Evolutionary conservation across 2,888 invertebrate species (phyloP), one percentile per base, ranked within the genome.

Genomic region (Lithophane leautieri): DNA sequence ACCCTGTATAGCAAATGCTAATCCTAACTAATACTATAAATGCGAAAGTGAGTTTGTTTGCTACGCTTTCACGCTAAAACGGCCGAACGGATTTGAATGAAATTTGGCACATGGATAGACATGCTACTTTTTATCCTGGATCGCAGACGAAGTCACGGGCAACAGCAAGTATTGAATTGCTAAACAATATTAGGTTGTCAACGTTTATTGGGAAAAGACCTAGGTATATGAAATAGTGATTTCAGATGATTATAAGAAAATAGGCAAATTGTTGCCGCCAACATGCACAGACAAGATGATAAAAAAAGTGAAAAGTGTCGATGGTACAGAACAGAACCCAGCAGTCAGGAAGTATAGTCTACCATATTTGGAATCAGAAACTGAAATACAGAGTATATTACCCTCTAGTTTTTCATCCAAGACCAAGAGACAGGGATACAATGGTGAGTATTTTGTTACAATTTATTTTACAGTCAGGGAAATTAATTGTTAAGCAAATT

Each of bases 301-400:
- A 3, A 80, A 60, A 60, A 22, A 65, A 28, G 28, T 3, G 6
- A 78, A 54, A 54, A 19, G 16, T 25, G 14, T 4, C 9, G 25
- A 44, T 44, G 0, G 2, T 19, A 34, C 7, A 25, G 11, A 28
- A 25, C 9, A 50, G 2, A 58, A 47, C 14, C 4, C 3, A 12
- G 3, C 28, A 40, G n/a, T 9, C 12, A 50, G 19, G 8, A 40
- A 58, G 9, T 0, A 3, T 54, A 14, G 34, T 50, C 0, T 77
- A 34, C 34, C 67, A 16, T 3, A 34, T 67, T 34, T 50, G 1
- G 61, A 67, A n/a, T 82, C 83, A n/a, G 83, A 83, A 44, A 78
- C 6, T 16, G 78, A 78, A 63, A 34, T 83, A 14, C 14, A 68
- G 0, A 78, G 4, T 63, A 58, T 58, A 52, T 34, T 58, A 9